Conservation (phyloP, 2,113 vertebrate species). For the Phaethornis superciliosus region DNA sequence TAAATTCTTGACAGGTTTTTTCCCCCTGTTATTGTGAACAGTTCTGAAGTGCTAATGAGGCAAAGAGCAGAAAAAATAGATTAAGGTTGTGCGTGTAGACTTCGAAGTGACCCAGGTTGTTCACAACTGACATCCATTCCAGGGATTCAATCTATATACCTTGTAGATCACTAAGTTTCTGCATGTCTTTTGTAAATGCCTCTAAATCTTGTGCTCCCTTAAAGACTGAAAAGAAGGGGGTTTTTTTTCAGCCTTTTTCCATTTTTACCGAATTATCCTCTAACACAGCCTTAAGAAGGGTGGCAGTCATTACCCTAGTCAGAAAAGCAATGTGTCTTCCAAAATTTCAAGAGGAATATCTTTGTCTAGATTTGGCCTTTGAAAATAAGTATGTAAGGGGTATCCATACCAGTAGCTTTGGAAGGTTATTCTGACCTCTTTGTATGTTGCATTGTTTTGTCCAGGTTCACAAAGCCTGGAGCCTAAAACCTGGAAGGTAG, state of each 20-base stretch:
- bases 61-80: slow-evolving; percentile 32
- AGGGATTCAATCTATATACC: not conserved
- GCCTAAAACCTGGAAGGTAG: slow-evolving; percentile 21
- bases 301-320: not conserved
- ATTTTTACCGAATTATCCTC: not conserved
- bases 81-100: not conserved
- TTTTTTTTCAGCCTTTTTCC: not conserved
- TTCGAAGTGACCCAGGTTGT: slow-evolving; percentile 3
- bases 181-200: not conserved
- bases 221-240: not conserved
- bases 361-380: slow-evolving; percentile 20
- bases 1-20: not conserved
- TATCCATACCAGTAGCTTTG: not conserved
- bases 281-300: not conserved
- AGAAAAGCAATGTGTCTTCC: not conserved
- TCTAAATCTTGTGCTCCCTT: not conserved
- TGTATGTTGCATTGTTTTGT: not conserved
- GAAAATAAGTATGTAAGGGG: not conserved
- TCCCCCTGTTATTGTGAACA: not conserved
- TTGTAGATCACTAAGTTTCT: not conserved
- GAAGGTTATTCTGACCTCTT: not conserved
- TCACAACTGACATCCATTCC: not conserved
- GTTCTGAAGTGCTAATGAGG: slow-evolving; percentile 40
- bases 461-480: not conserved
- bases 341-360: not conserved